Base-by-base conservation (phyloP, 2,113 vertebrate species). In the Megaleporinus macrocephalus region DNA sequence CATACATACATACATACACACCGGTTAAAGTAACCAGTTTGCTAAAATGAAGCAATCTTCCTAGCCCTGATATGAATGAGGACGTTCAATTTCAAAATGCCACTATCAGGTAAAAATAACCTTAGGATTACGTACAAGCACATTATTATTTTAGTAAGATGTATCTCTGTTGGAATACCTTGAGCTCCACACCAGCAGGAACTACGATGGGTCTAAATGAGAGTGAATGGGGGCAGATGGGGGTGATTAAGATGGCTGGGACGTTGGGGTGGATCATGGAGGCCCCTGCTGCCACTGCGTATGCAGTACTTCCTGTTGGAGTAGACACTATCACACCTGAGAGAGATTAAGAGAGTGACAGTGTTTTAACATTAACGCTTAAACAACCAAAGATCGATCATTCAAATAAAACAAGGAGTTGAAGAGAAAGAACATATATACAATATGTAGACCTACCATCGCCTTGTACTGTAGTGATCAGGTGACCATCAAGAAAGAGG, bases 191-290 rank as follows among this genome's bases (percentile, higher is more conserved):
- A 2, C 95, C 95, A 0, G 95, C 95, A 0, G 95, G 95, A 29
- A 95, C 95, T 22, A 95, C 95, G 0, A 95, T 95, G 81, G 95
- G 95, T 82, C 95, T 91, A 90, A 95, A 95, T 69, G 95, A 95
- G 63, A 95, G 94, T 0, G 95, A 95, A 88, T 95, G 95, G 0
- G 95, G 94, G 82, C 95, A 95, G 90, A 95, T 95, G 78, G 95
- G 95, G 0, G 94, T 95, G 82, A 95, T 93, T 93, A 95, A 95
- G 88, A 95, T 95, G 88, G 95, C 95, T 0, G 94, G 94, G 0
- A 95, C 94, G 6, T 95, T 95, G 53, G 94, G 94, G 86, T 95
- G 94, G 87, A 95, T 95, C 94, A 95, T 95, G 47, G 94, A 95
- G 63, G 66, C 66, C 22, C 66, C 66, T 94, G 88, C 94, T 94